These are phyloP conservation scores for Myotis pilosus DNA, from an alignment of 2,797 vertebrate species.

Conservation along the genomic window DNA sequence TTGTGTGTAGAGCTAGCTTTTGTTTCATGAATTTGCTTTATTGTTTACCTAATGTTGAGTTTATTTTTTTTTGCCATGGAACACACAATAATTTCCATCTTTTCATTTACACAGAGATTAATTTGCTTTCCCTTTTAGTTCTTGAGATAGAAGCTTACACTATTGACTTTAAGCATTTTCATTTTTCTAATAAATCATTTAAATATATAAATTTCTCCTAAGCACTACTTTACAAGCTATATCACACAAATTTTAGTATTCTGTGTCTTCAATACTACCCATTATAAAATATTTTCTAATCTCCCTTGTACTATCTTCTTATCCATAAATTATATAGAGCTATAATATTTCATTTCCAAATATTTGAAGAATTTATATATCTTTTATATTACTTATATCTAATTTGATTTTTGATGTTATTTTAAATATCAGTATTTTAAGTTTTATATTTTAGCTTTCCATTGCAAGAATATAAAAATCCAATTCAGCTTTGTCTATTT, in stretches of 20 bases:
- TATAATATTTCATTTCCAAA: background rate
- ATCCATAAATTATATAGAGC: background rate
- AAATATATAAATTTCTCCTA: background rate
- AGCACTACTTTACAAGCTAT: background rate
- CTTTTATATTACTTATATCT: background rate
- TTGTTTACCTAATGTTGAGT: background rate
- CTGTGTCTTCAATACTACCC: background rate
- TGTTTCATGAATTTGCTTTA: background rate
- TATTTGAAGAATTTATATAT: background rate
- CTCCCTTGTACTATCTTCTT: background rate
- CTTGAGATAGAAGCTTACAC: background rate
- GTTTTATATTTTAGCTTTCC: background rate
- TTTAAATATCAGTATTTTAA: background rate
- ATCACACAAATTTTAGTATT: background rate
- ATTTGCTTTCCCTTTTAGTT: background rate
- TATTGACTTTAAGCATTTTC: background rate
- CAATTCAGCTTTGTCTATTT: background rate
- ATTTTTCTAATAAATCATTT: background rate
- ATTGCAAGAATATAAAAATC: background rate
- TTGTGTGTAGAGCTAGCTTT: background rate
- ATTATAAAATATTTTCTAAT: background rate
- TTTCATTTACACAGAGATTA: background rate
- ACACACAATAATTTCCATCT: background rate
- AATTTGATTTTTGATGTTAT: background rate
- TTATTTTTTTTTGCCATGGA: background rate